Conservation (phyloP, 2,888 invertebrate species). For the Epistrophe grossulariae region DNA sequence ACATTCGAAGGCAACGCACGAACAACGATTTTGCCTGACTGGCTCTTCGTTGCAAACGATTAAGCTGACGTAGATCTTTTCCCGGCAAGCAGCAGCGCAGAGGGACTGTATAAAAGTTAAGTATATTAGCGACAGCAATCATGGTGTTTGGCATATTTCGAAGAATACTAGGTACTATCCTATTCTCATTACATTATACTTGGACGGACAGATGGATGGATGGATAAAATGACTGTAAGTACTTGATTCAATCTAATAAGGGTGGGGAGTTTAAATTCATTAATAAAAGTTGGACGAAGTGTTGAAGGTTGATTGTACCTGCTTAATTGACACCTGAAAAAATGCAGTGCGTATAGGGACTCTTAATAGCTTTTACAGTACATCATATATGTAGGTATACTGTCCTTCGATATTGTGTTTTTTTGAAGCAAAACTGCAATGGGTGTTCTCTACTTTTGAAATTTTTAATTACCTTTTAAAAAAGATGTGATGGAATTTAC, state of each 20-base stretch:
- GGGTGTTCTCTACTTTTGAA: conserved; percentile 57
- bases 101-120: not conserved
- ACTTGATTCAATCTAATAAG: conserved; percentile 34
- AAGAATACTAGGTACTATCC: conserved; percentile 36
- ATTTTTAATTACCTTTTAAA: conserved; percentile 20
- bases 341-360: conserved; percentile 7
- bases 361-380: not conserved
- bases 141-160: conserved; percentile 59
- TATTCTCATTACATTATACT: conserved; percentile 38
- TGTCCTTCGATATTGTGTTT: conserved; percentile 27
- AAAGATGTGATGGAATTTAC: conserved; percentile 58
- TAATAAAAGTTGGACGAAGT: conserved; percentile 58
- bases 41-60: conserved; percentile 41
- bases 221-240: not conserved
- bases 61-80: conserved; percentile 44
- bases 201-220: conserved; percentile 8
- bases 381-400: too few species aligned
- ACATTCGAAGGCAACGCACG: conserved; percentile 50
- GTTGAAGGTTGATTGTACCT: conserved; percentile 57
- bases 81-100: not conserved
- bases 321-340: conserved; percentile 61
- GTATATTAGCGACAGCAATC: conserved; percentile 57
- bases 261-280: conserved; percentile 66
- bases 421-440: conserved; percentile 30
- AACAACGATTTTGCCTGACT: conserved; percentile 33